These are phyloP conservation scores for Pegoplata infirma DNA, from an alignment of 2,888 invertebrate genomes.

Conservation along the genomic window DNA sequence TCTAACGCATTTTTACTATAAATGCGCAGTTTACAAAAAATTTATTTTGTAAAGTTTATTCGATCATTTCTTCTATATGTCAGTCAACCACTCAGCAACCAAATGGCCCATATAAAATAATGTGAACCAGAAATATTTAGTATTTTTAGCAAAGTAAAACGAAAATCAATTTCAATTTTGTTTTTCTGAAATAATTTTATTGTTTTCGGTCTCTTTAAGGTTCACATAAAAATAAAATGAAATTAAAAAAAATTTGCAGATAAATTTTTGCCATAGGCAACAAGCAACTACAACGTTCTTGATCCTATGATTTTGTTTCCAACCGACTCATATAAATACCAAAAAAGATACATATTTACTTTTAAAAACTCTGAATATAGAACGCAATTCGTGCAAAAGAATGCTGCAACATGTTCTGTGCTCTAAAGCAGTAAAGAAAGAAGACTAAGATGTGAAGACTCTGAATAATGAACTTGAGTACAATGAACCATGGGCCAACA, in stretches of 20 bases:
- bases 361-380: neutral
- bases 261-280: neutral
- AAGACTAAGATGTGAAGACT: constrained; percentile 38
- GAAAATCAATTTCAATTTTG: neutral
- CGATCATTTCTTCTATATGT: neutral
- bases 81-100: neutral
- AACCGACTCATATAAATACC: neutral
- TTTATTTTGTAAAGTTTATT: neutral
- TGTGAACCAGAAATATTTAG: constrained; percentile 2
- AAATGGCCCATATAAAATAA: neutral
- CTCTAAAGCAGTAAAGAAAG: constrained; percentile 8
- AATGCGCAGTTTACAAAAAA: neutral
- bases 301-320: neutral
- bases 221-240: neutral
- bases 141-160: neutral
- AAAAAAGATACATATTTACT: neutral
- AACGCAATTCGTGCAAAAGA: neutral
- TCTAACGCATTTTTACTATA: neutral
- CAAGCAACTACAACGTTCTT: too few species aligned
- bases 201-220: neutral
- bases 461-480: constrained; percentile 66
- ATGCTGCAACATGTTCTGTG: neutral
- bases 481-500: constrained; percentile 64
- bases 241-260: neutral
- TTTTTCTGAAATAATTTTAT: neutral